Conservation (phyloP, 2,797 vertebrate genomes). For the Ctenopoma multispine region DNA sequence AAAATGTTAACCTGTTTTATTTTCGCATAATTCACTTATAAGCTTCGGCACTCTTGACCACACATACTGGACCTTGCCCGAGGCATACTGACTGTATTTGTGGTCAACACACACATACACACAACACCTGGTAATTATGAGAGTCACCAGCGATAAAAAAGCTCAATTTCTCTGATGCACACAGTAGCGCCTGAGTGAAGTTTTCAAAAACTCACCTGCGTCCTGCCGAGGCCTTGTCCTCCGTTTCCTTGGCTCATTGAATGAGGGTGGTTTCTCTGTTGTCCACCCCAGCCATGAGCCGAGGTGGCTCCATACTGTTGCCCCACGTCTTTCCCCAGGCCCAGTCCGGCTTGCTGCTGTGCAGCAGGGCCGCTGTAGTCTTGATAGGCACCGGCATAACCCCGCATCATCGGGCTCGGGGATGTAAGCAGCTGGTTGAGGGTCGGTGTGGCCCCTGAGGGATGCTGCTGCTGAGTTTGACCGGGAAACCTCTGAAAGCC, state of each 20-base stretch:
- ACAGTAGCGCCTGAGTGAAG: constrained; percentile 28
- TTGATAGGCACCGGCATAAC: constrained; percentile 90
- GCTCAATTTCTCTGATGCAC: constrained; percentile 21
- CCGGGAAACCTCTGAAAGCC: constrained; percentile 92
- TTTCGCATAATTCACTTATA: background rate
- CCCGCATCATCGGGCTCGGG: constrained; percentile 95
- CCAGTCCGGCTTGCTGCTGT: constrained; percentile 83
- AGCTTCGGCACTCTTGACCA: background rate
- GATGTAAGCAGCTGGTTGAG: constrained; percentile 95
- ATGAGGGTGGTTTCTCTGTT: constrained; percentile 90
- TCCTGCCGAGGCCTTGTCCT: constrained; percentile 85
- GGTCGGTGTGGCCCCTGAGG: constrained; percentile 93
- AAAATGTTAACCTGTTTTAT: background rate
- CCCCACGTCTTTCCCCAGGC: constrained; percentile 90
- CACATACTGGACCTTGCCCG: background rate
- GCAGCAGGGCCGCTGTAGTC: constrained; percentile 88
- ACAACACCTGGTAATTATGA: constrained; percentile 15
- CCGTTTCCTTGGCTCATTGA: constrained; percentile 90
- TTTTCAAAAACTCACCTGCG: constrained; percentile 87
- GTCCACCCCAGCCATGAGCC: constrained; percentile 90
- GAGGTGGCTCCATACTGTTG: constrained; percentile 87
- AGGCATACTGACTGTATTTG: background rate
- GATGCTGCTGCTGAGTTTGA: constrained; percentile 83
- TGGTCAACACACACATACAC: background rate
- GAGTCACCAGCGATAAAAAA: background rate